These are phyloP conservation scores for Tenualosa ilisha DNA, from an alignment of 2,797 vertebrate species.

Conservation along the genomic window DNA sequence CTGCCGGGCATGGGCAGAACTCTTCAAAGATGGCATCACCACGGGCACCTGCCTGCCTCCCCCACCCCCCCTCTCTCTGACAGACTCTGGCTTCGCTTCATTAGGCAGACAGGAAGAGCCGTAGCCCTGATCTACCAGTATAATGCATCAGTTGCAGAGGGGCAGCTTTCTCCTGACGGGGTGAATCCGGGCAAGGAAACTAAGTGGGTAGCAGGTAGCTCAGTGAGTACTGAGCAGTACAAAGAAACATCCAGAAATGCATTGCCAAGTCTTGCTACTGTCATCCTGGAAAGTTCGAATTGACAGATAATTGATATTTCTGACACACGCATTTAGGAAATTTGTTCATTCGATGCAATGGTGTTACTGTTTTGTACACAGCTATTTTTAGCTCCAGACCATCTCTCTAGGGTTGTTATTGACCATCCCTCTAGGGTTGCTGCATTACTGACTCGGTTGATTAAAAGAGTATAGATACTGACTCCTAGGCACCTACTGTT, in stretches of 20 bases:
- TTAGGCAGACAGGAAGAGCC: conserved; percentile 27
- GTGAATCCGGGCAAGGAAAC: not conserved
- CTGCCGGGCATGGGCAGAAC: conserved; percentile 25
- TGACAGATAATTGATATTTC: not conserved
- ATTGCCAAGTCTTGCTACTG: too few species aligned
- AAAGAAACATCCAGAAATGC: too few species aligned
- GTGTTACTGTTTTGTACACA: not conserved
- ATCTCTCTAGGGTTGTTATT: not conserved
- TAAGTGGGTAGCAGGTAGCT: too few species aligned
- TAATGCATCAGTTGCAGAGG: conserved; percentile 27
- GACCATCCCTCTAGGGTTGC: not conserved
- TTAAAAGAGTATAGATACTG: not conserved
- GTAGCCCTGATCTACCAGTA: conserved; percentile 28
- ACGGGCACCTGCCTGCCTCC: conserved; percentile 16
- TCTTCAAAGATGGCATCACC: conserved; percentile 24
- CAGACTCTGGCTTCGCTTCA: conserved; percentile 16
- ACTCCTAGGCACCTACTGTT: not conserved
- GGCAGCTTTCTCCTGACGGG: conserved; percentile 19
- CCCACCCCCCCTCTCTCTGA: too few species aligned
- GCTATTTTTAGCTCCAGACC: not conserved
- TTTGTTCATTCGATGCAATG: not conserved
- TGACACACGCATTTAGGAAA: not conserved
- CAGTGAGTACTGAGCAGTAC: too few species aligned
- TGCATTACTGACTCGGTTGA: not conserved
- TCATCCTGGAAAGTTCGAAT: not conserved